Percentiles rank a stretch among this genome's conserved stretches.
phyloP scores from a whole-genome alignment of 2,113 vertebrate species.

The Murina feae region DNA sequence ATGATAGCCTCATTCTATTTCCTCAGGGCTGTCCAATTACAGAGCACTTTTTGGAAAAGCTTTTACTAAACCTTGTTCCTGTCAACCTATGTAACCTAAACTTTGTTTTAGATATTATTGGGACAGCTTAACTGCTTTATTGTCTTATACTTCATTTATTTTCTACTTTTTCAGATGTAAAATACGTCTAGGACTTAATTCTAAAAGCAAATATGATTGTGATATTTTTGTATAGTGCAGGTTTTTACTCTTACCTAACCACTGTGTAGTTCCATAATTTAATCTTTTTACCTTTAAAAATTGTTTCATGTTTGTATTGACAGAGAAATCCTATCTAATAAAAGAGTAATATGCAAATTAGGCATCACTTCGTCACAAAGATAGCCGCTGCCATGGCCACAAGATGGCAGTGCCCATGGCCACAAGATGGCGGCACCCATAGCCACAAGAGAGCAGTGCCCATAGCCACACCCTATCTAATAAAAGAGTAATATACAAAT shows the following conservation, averaged over 20 bases:
- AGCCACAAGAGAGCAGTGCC: no score
- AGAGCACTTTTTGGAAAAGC: not conserved
- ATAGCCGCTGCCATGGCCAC: no score
- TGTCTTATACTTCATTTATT: not conserved
- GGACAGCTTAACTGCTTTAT: not conserved
- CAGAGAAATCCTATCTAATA: no score
- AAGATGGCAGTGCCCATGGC: no score
- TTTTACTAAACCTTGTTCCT: slow-evolving; percentile 36
- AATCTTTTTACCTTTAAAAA: not conserved
- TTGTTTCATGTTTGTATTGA: slow-evolving; percentile 34
- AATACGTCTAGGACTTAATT: not conserved
- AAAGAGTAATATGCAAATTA: no score
- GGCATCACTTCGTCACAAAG: no score
- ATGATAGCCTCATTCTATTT: slow-evolving; percentile 44
- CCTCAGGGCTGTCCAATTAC: slow-evolving; percentile 18
- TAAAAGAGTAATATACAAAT: no score
- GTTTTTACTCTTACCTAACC: not conserved
- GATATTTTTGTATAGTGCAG: not conserved
- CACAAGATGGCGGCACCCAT: no score
- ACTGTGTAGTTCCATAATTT: not conserved
- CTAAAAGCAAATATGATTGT: slow-evolving; percentile 28
- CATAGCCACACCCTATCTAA: no score
- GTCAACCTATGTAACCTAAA: slow-evolving; percentile 17
- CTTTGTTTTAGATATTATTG: slow-evolving; percentile 35
- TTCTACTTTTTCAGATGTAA: not conserved